Base-by-base conservation (phyloP, 2,888 invertebrate species). In the Bombylius major region DNA sequence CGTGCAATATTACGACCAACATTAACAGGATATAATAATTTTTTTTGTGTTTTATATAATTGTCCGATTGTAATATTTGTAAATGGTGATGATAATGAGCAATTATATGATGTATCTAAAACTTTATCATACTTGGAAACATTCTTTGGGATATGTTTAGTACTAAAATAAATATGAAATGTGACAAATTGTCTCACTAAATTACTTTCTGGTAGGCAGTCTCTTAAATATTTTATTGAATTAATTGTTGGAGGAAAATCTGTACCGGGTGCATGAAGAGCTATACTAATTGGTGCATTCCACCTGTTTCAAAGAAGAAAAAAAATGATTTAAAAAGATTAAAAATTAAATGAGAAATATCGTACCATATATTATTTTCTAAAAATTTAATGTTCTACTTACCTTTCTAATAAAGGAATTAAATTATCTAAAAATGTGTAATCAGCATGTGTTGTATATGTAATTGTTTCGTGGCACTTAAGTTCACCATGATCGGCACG, bases 361-460 rank as follows among this genome's bases (percentile, higher is more conserved):
- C 9, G 33, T 31, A 39, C n/a, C n/a, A n/a, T 33, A 47, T 23
- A 2, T 23, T 23, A 2, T 23, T 23, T 23, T 23, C 23, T 23
- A 23, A 23, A 23, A 23, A 23, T 23, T 23, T 23, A 3, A 45
- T 45, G 4, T 7, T 7, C 4, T 14, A 12, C 55, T 75, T 63
- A 81, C 76, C 86, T 80, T 70, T 89, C 86, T 69, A 92, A 76
- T 65, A 95, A 77, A 58, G 91, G 89, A 70, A 84, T 82, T 65
- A 93, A 78, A 75, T 95, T 94, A 74, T 93, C 89, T 68, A 94
- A 80, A 77, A 92, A 94, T 64, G 91, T 89, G 75, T 83, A 90
- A 67, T 93, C 93, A 5, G 89, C 91, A 72, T 94, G 94, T 13
- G 94, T 94, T 44, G 93, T 91, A 69, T 93, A 92, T 1, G 94